These are phyloP conservation scores for Cercopithecus diana DNA, from an alignment of 2,797 vertebrate genomes.

Conservation along the genomic window DNA sequence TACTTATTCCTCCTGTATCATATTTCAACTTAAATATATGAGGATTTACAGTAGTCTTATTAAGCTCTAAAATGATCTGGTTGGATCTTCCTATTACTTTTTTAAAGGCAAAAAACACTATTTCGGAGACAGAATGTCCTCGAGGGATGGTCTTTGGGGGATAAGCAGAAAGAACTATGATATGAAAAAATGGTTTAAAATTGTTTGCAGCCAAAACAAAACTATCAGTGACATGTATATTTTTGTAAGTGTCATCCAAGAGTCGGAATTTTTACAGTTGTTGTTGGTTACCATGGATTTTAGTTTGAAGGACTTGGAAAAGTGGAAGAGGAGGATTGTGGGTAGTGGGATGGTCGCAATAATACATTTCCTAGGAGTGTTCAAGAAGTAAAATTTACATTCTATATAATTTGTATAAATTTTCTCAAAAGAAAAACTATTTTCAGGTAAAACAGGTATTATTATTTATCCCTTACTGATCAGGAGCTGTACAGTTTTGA, in stretches of 20 bases:
- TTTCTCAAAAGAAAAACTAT: neutral
- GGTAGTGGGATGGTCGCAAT: neutral
- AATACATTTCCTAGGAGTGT: neutral
- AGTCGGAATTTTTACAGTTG: constrained; percentile 11
- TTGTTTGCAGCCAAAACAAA: neutral
- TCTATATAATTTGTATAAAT: neutral
- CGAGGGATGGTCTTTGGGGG: neutral
- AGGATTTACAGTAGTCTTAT: neutral
- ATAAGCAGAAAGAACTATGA: neutral
- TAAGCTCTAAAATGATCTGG: neutral
- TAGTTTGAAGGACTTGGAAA: neutral
- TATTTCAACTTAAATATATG: neutral
- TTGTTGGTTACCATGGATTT: constrained; percentile 36
- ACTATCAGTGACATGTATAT: neutral
- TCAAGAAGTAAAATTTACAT: neutral
- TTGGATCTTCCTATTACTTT: neutral
- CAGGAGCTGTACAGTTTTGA: neutral
- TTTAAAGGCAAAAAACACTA: neutral
- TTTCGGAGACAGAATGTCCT: neutral
- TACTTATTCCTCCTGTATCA: neutral
- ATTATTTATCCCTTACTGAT: neutral
- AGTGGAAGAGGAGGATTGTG: neutral
- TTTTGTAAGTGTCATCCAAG: neutral
- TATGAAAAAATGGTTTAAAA: neutral
- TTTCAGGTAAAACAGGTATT: neutral